These are phyloP conservation scores for Scaptomyza flava DNA, from an alignment of 2,888 invertebrate species.

Conservation along the genomic window DNA sequence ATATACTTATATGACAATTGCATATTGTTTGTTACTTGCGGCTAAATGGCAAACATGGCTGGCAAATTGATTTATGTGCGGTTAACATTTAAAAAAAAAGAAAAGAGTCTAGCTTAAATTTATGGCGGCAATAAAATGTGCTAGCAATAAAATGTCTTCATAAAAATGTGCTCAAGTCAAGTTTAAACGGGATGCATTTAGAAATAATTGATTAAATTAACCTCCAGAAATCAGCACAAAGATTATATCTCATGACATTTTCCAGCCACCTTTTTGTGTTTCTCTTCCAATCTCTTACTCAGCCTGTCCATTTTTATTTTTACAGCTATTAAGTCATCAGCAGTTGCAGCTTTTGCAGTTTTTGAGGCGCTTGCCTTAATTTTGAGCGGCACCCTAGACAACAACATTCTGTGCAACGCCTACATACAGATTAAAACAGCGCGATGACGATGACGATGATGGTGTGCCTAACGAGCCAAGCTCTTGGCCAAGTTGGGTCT, in stretches of 20 bases:
- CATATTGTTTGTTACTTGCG: conserved; percentile 41
- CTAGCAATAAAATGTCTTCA: conserved; percentile 52
- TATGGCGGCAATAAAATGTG: conserved; percentile 64
- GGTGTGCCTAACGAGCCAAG: conserved; percentile 40
- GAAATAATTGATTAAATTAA: conserved; percentile 64
- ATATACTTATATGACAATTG: conserved; percentile 65
- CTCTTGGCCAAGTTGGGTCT: conserved; percentile 33
- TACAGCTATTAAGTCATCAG: conserved; percentile 63
- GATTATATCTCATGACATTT: conserved; percentile 48
- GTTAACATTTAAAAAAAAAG: conserved; percentile 53
- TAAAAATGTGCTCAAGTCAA: conserved; percentile 32
- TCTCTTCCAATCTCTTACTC: conserved; percentile 10
- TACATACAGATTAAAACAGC: conserved; percentile 38
- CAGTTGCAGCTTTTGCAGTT: conserved; percentile 7
- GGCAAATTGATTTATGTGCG: conserved; percentile 64
- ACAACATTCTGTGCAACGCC: conserved; percentile 71
- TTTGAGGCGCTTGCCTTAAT: conserved; percentile 30
- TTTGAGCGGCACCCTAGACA: conserved; percentile 62
- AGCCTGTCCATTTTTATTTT: conserved; percentile 17
- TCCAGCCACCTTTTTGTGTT: conserved; percentile 11
- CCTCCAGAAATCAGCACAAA: conserved; percentile 1
- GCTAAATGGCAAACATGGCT: conserved; percentile 65
- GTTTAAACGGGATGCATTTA: conserved; percentile 33
- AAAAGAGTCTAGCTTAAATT: conserved; percentile 27
- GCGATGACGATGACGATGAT: conserved; percentile 34